Percentiles rank a stretch among this genome's conserved stretches.
phyloP scores from a whole-genome alignment of 1,140 invertebrate genomes.

The Ruditapes philippinarum region DNA sequence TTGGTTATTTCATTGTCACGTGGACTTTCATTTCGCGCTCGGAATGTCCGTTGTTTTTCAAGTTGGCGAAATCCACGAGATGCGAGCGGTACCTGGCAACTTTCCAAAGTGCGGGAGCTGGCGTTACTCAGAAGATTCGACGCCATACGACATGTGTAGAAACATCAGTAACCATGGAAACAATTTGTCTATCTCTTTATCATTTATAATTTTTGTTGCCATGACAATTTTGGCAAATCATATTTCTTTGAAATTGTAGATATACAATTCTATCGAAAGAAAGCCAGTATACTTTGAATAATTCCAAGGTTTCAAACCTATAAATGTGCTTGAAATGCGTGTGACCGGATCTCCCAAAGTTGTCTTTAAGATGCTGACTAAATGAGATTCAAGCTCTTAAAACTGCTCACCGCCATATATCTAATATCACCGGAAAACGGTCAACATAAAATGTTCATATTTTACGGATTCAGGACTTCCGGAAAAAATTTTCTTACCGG shows the following conservation, averaged over 20 bases:
- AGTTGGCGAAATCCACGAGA: conserved; percentile 71
- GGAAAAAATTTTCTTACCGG: too few species aligned
- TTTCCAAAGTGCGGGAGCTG: conserved; percentile 78
- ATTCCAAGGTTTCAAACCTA: too few species aligned
- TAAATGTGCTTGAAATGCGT: too few species aligned
- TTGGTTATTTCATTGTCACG: conserved; percentile 77
- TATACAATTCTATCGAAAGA: neutral
- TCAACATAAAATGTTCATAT: too few species aligned
- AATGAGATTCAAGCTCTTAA: too few species aligned
- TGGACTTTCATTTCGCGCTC: conserved; percentile 79
- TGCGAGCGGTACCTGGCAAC: conserved; percentile 67
- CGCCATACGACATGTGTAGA: conserved; percentile 28
- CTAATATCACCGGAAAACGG: too few species aligned
- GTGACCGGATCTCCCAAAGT: too few species aligned
- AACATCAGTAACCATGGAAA: neutral
- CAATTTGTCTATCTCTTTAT: neutral
- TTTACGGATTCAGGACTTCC: too few species aligned
- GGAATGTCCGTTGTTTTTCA: conserved; percentile 80
- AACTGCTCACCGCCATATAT: too few species aligned
- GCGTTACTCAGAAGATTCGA: conserved; percentile 35
- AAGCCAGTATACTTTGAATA: neutral
- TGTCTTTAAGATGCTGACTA: too few species aligned
- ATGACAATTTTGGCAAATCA: neutral
- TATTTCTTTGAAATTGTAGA: neutral
- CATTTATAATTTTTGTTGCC: neutral